These are phyloP conservation scores for Darevskia nairensis DNA, from an alignment of 2,797 vertebrate species.

Conservation along the genomic window DNA sequence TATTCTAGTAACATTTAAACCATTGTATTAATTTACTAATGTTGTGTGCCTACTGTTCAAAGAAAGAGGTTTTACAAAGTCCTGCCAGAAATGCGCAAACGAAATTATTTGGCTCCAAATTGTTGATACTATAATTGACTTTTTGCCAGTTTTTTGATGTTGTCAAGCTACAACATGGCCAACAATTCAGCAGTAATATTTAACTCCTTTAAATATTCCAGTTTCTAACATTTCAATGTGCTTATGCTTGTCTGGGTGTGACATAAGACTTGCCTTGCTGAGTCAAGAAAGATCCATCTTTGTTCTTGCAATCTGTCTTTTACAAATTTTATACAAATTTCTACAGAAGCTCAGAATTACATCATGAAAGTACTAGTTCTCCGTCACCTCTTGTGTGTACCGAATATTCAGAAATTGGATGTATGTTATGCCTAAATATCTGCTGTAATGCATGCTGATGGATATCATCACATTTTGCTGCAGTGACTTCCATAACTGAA, in stretches of 20 bases:
- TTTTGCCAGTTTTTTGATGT: background rate
- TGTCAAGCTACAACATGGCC: background rate
- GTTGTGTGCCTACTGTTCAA: background rate
- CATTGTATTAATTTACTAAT: background rate
- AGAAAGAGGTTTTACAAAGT: background rate
- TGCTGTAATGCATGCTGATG: background rate
- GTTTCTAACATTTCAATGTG: background rate
- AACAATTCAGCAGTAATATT: background rate
- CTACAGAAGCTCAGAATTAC: background rate
- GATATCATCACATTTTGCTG: background rate
- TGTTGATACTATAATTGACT: background rate
- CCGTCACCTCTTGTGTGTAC: background rate
- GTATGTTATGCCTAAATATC: background rate
- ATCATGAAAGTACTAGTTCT: background rate
- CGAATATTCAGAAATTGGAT: too few species aligned
- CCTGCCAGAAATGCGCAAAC: background rate
- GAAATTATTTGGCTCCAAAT: background rate
- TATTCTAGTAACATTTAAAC: background rate
- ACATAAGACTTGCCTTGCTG: background rate
- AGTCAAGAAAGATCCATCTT: background rate
- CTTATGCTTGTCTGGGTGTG: background rate
- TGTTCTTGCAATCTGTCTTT: background rate
- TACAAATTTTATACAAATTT: background rate
- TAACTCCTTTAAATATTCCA: background rate
- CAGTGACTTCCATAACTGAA: background rate